A percentile compares a stretch with the other conserved stretches of the same genome.
phyloP scores from a whole-genome alignment of 1,140 invertebrate species.

The Pseudoatta argentina region DNA sequence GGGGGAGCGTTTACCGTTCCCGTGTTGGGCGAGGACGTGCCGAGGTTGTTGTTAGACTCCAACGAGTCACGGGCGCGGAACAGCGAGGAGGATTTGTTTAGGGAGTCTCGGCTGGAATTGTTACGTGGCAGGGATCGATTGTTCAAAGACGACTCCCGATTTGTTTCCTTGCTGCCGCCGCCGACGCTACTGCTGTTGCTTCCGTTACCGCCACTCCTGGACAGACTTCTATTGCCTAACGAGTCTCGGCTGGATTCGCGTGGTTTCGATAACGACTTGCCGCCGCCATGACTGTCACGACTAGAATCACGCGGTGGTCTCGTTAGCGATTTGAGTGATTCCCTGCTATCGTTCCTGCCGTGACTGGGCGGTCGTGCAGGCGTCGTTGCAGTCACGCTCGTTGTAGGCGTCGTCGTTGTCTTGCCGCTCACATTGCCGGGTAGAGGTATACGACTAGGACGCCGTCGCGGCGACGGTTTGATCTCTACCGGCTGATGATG shows the following conservation, averaged over 20 bases:
- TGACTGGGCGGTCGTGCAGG: conserved; percentile 85
- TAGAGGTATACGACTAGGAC: conserved; percentile 91
- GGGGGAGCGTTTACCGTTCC: conserved; percentile 74
- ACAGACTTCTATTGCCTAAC: conserved; percentile 86
- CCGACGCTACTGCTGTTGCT: conserved; percentile 67
- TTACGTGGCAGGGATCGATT: conserved; percentile 81
- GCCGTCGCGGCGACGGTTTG: conserved; percentile 86
- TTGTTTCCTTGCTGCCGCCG: conserved; percentile 73
- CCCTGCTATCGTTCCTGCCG: conserved; percentile 87
- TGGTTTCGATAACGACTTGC: conserved; percentile 73
- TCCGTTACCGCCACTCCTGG: conserved; percentile 84
- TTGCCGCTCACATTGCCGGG: conserved; percentile 86
- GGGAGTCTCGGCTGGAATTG: conserved; percentile 81
- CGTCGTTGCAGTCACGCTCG: conserved; percentile 79
- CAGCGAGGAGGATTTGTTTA: conserved; percentile 81
- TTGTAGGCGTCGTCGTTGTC: conserved; percentile 87
- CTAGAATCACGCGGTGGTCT: conserved; percentile 78
- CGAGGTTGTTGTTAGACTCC: conserved; percentile 76
- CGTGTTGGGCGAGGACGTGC: conserved; percentile 71
- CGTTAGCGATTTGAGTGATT: conserved; percentile 87
- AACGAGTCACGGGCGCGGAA: conserved; percentile 82
- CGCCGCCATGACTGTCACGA: conserved; percentile 77
- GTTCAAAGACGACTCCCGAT: conserved; percentile 79
- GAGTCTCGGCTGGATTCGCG: conserved; percentile 87
- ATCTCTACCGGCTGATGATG: conserved; percentile 80